Percentiles rank a stretch among this genome's conserved stretches.
phyloP scores from a whole-genome alignment of 92 coral and sea anemone genomes.

The Diadumene lineata region DNA sequence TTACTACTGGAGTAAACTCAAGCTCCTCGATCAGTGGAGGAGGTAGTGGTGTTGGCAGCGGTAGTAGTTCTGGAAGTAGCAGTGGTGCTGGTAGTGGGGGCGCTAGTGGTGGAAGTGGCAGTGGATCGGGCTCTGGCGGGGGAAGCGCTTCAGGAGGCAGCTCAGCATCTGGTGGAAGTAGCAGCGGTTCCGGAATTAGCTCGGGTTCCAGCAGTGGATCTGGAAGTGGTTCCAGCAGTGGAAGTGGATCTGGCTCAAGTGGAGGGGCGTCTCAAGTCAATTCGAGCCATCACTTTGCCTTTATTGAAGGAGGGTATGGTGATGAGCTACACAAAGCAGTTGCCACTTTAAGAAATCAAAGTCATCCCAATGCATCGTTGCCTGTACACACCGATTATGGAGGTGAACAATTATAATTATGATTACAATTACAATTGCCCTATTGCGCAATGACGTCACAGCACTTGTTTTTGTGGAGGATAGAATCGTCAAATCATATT shows the following conservation, averaged over 20 bases:
- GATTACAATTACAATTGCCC: no score
- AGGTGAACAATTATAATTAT: no score
- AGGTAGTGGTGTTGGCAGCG: constrained; percentile 9
- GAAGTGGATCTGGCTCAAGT: constrained; percentile 10
- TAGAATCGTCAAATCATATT: no score
- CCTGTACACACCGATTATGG: constrained; percentile 20
- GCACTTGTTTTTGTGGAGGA: no score
- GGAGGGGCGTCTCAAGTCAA: constrained; percentile 23
- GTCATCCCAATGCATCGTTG: constrained; percentile 13
- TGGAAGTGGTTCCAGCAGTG: neutral
- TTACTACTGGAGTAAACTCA: neutral
- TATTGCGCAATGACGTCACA: no score
- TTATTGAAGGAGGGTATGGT: constrained; percentile 24
- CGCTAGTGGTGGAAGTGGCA: constrained; percentile 2
- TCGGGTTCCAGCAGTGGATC: constrained; percentile 1
- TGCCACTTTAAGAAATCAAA: constrained; percentile 23
- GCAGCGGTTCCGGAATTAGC: constrained; percentile 34
- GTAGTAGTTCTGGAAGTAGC: constrained; percentile 17
- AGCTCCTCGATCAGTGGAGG: neutral
- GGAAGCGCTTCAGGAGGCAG: constrained; percentile 39
- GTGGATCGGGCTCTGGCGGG: constrained; percentile 12
- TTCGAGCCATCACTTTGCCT: constrained; percentile 26
- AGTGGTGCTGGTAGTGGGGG: neutral
- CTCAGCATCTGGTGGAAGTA: constrained; percentile 3
- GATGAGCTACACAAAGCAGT: constrained; percentile 28